phyloP scores from a whole-genome alignment of 2,797 vertebrate species.

The Pangasius krempfi region DNA sequence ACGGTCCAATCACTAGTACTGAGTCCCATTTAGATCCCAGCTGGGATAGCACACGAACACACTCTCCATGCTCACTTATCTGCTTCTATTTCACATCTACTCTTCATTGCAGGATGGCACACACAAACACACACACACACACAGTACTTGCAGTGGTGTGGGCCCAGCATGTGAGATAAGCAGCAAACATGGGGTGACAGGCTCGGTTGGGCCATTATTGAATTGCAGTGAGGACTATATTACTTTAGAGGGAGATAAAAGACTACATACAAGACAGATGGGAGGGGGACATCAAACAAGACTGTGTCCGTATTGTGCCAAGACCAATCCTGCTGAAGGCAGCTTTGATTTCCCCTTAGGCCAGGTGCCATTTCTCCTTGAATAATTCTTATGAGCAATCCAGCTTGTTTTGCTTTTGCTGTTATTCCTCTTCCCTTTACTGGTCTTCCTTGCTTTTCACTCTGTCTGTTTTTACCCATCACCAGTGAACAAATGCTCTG shows the following conservation, averaged over 20 bases:
- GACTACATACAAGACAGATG: constrained; percentile 95
- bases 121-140: constrained; percentile 56
- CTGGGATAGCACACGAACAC: constrained; percentile 75
- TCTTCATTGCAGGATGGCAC: constrained; percentile 50
- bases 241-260: constrained; percentile 99
- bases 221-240: constrained; percentile 96
- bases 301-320: constrained; percentile 92
- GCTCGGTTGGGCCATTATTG: constrained; percentile 93
- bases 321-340: constrained; percentile 92
- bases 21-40: constrained; percentile 84
- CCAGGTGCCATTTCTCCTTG: constrained; percentile 86
- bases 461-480: constrained; percentile 43
- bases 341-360: constrained; percentile 90
- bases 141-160: constrained; percentile 84
- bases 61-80: constrained; percentile 50
- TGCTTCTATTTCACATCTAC: constrained; percentile 50
- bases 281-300: constrained; percentile 97
- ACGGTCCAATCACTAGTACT: constrained; percentile 76
- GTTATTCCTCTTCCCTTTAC: constrained; percentile 62
- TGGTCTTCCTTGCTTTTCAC: constrained; percentile 25
- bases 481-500: constrained; percentile 60
- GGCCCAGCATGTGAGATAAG: constrained; percentile 93
- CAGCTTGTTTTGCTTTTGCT: constrained; percentile 68
- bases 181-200: constrained; percentile 95
- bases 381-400: constrained; percentile 88